phyloP scores from a whole-genome alignment of 1,140 invertebrate genomes.

The Leptinotarsa undecemlineata region DNA sequence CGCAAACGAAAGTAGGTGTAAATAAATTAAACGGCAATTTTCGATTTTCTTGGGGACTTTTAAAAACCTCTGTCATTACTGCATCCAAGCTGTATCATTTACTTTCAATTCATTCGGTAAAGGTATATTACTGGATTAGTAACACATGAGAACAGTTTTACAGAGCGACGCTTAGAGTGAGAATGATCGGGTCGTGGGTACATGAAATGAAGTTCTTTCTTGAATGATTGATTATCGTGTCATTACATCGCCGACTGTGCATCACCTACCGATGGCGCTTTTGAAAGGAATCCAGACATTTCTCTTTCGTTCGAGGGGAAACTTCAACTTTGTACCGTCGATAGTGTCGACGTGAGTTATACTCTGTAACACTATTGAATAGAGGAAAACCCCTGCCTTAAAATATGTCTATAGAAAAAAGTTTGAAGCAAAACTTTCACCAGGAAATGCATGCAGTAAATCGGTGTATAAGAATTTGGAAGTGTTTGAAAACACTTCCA shows the following conservation, averaged over 20 bases:
- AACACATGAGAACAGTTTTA: slow-evolving; percentile 14
- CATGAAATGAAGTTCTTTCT: neutral
- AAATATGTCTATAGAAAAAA: too few species aligned
- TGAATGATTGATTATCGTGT: neutral
- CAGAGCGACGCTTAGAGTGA: neutral
- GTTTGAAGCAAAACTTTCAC: too few species aligned
- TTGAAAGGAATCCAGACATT: neutral
- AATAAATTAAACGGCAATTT: slow-evolving; percentile 19
- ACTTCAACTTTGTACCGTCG: neutral
- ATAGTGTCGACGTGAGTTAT: too few species aligned
- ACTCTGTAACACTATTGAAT: too few species aligned
- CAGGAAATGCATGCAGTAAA: too few species aligned
- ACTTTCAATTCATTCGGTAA: slow-evolving; percentile 19
- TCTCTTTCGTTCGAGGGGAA: neutral
- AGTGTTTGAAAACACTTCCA: too few species aligned
- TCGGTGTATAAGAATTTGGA: too few species aligned
- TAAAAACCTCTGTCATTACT: slow-evolving; percentile 7
- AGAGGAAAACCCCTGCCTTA: too few species aligned
- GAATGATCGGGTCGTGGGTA: neutral
- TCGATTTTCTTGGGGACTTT: slow-evolving; percentile 18
- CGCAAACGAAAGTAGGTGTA: slow-evolving; percentile 16
- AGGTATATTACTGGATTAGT: slow-evolving; percentile 15
- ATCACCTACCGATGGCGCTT: neutral
- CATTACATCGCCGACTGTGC: neutral
- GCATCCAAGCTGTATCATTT: slow-evolving; percentile 10